These are phyloP conservation scores for Dryococelus australis DNA, from an alignment of 2,888 invertebrate genomes.

Conservation along the genomic window DNA sequence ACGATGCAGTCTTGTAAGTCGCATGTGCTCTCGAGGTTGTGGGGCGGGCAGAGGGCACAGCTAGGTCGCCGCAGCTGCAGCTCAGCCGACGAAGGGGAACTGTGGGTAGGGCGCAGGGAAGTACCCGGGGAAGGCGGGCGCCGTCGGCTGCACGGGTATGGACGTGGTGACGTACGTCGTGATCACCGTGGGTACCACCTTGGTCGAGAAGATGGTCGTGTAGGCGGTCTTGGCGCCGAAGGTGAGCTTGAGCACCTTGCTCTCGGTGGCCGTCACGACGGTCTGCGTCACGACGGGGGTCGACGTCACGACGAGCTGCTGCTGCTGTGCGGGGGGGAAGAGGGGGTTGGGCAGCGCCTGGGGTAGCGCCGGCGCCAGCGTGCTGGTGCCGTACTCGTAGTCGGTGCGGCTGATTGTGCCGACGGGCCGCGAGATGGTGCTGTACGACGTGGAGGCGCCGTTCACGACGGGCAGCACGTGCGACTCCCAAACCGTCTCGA, in stretches of 20 bases:
- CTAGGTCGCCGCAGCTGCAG: background rate
- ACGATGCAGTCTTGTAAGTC: background rate
- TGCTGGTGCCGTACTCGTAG: conserved; percentile 78
- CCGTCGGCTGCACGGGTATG: conserved; percentile 71
- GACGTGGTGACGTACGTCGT: conserved; percentile 87
- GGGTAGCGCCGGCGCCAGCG: conserved; percentile 67
- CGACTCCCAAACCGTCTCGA: conserved; percentile 83
- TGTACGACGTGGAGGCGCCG: conserved; percentile 76
- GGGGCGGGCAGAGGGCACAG: no score
- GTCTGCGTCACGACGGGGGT: conserved; percentile 84
- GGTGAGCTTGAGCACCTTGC: conserved; percentile 83
- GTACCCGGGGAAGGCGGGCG: conserved; percentile 74
- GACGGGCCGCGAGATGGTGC: conserved; percentile 80
- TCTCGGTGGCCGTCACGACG: conserved; percentile 78
- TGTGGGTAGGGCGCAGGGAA: conserved; percentile 79
- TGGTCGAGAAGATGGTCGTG: conserved; percentile 85
- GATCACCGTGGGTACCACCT: conserved; percentile 80
- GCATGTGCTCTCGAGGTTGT: background rate
- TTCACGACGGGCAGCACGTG: conserved; percentile 81
- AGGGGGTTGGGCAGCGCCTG: conserved; percentile 58
- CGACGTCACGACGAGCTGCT: conserved; percentile 78
- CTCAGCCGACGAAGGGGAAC: conserved; percentile 78
- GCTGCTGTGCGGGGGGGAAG: conserved; percentile 54
- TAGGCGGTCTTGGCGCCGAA: conserved; percentile 91
- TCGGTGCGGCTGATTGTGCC: conserved; percentile 82